Evolutionary conservation across 2,113 vertebrate species (phyloP).

Genomic region (Orcinus orca): DNA sequence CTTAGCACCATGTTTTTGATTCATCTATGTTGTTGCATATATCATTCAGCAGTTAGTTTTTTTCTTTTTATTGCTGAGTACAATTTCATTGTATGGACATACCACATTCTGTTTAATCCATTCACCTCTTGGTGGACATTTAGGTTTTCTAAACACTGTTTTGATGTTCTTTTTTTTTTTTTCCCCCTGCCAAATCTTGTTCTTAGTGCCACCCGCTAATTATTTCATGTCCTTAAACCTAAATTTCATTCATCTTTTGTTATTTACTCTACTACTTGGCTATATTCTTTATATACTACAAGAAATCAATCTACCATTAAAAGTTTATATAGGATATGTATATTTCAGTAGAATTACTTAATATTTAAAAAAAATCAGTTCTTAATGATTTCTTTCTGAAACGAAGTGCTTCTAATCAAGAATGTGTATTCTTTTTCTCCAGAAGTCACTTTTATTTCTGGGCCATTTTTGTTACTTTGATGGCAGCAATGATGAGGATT

Average conservation of each 20-base stretch:
- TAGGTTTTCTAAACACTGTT: not conserved
- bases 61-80: not conserved
- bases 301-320: not conserved
- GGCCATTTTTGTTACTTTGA: not conserved
- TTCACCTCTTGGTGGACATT: not conserved
- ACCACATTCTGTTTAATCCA: not conserved
- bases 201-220: not conserved
- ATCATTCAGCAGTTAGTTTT: not conserved
- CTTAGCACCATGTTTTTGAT: not conserved
- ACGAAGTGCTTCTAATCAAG: conserved; percentile 25
- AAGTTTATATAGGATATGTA: not conserved
- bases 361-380: not conserved
- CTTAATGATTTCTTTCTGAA: not conserved
- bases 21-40: not conserved
- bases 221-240: not conserved
- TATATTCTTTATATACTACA: not conserved
- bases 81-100: not conserved
- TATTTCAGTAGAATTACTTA: not conserved
- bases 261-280: not conserved
- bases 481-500: not conserved
- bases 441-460: not conserved
- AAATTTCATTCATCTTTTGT: not conserved
- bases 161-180: not conserved
- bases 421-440: not conserved
- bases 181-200: not conserved